These are phyloP conservation scores for Aythya baeri DNA, from an alignment of 2,113 vertebrate genomes.

Conservation along the genomic window DNA sequence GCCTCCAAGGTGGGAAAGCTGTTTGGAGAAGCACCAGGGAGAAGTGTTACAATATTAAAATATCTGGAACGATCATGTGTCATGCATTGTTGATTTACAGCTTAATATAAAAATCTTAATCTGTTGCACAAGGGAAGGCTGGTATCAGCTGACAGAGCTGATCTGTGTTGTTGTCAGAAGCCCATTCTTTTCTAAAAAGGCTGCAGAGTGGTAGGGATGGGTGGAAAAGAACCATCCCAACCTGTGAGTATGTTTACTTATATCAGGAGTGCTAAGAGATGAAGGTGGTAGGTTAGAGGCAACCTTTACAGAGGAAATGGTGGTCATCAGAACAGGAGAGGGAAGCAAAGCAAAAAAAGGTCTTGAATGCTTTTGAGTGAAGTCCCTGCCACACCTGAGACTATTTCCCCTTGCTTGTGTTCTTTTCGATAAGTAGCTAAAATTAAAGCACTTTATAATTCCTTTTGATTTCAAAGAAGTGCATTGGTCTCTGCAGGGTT, in stretches of 20 bases:
- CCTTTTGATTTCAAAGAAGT: neutral
- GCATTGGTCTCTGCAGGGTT: neutral
- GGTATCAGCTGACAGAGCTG: neutral
- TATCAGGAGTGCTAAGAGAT: neutral
- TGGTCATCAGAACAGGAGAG: neutral
- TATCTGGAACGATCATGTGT: neutral
- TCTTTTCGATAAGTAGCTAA: neutral
- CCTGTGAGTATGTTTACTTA: neutral
- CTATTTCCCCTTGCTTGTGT: rapidly evolving
- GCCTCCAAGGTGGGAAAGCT: neutral
- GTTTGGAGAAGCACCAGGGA: neutral
- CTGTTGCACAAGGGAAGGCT: neutral
- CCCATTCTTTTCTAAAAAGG: neutral
- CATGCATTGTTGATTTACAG: neutral
- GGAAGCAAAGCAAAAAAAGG: neutral
- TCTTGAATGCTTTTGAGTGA: neutral
- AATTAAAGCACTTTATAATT: neutral
- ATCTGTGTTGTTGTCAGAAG: neutral
- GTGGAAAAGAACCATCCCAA: neutral
- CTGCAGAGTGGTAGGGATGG: neutral
- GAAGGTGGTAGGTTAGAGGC: neutral
- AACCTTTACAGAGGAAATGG: neutral
- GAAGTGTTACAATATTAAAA: neutral
- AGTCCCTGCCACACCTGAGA: neutral
- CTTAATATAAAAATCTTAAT: neutral